Evolutionary conservation across 1,140 invertebrate genomes (phyloP), one percentile per base, ranked within the genome.

Genomic region (Drosophila fuyamai): DNA sequence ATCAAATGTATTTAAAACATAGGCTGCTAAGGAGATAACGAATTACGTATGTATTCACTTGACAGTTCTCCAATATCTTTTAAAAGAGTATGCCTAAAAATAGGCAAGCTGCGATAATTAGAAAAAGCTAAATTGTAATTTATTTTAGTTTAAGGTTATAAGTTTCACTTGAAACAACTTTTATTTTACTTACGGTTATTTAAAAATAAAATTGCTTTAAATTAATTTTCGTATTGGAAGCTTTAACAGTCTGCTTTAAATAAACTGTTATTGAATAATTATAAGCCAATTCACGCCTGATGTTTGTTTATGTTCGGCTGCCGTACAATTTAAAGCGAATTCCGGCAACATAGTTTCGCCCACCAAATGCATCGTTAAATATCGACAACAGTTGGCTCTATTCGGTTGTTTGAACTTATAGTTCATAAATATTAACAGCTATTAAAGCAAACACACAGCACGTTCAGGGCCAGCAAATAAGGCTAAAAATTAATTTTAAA

Each of bases 341-440:
- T 14, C 23, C 23, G 18, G 38, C 47, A 16, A 47, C 18, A 23
- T 10, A 35, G 5, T 16, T 40, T 32, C 44, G 14, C 18, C 18
- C n/a, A 9, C 14, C 27, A 61, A 76, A 66, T 66, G 73, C 66
- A 56, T 88, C 65, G 84, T 72, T 86, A 79, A 88, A 82, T 73
- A 86, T 85, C 80, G 82, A 85, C 61, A 81, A 66, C 66, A 56
- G 53, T 66, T 65, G 41, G 36, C 67, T 67, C 46, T 58, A 43
- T 73, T 55, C 47, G 60, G 63, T 44, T 66, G 51, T 73, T 88
- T 78, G 76, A 75, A 78, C 84, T 80, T 80, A 79, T 48, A 44
- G 61, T 78, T 88, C 84, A 88, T 88, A 88, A 88, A 88, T 88
- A 88, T 88, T 88, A 84, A 88, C 80, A 89, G 84, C 76, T 65